These are phyloP conservation scores for Xylophagus ater DNA, from an alignment of 2,888 invertebrate species.

Conservation along the genomic window DNA sequence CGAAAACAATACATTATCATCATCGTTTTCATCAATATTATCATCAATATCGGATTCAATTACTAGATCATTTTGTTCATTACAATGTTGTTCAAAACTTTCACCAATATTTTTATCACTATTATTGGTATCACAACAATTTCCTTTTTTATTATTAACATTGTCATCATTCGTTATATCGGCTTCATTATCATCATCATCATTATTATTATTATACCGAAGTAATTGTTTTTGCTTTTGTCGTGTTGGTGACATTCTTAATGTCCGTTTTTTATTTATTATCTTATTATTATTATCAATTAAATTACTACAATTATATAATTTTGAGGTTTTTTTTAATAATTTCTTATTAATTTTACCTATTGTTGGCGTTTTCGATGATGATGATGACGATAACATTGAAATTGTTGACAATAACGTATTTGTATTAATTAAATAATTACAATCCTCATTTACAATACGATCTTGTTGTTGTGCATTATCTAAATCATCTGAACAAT, in stretches of 20 bases:
- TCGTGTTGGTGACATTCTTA: slow-evolving; percentile 3
- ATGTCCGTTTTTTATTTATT: not conserved
- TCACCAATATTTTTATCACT: slow-evolving; percentile 9
- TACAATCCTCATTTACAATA: too few relatives aligned
- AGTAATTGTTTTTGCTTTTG: too few relatives aligned
- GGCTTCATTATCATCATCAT: slow-evolving; percentile 13
- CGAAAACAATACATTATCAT: slow-evolving; percentile 12
- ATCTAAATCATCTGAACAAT: slow-evolving; percentile 15
- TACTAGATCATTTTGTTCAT: slow-evolving; percentile 11
- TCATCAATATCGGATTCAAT: slow-evolving; percentile 11
- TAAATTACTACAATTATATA: slow-evolving; percentile 3
- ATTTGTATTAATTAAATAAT: too few relatives aligned
- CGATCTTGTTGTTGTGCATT: too few relatives aligned
- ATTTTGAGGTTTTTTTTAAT: slow-evolving; percentile 2
- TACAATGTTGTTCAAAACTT: slow-evolving; percentile 27
- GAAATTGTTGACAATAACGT: too few relatives aligned
- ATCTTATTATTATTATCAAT: too few relatives aligned
- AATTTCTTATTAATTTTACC: slow-evolving; percentile 8
- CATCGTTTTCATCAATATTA: slow-evolving; percentile 11
- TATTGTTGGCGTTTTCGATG: slow-evolving; percentile 5
- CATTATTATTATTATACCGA: slow-evolving; percentile 3
- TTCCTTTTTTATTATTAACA: slow-evolving; percentile 14
- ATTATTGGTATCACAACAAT: slow-evolving; percentile 16
- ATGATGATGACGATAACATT: slow-evolving; percentile 5
- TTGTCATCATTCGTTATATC: slow-evolving; percentile 1